Evolutionary conservation across 2,113 vertebrate species (phyloP).

Genomic region (Circaetus gallicus): DNA sequence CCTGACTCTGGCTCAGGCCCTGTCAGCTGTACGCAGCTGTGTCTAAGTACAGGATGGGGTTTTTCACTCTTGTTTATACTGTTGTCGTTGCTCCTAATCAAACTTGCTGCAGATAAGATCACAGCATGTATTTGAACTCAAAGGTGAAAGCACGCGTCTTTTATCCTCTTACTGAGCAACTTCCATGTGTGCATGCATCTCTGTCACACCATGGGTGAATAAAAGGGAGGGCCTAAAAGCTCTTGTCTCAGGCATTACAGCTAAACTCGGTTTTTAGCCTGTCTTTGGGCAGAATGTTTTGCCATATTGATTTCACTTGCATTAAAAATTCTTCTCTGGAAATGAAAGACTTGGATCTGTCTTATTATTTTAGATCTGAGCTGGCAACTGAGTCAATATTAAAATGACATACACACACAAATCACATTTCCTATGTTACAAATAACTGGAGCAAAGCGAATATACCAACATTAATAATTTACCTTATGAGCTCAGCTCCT

Average conservation of each 20-base stretch:
- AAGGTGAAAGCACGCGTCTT: background rate
- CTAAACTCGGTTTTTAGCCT: background rate
- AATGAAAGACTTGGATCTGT: background rate
- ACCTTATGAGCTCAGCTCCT: conserved; percentile 7
- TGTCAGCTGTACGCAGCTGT: background rate
- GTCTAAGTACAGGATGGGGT: background rate
- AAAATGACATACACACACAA: background rate
- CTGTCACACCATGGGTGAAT: background rate
- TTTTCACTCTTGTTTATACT: background rate
- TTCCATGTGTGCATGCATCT: background rate
- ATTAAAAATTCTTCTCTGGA: conserved; percentile 9
- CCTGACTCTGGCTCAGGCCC: background rate
- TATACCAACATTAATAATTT: conserved; percentile 49
- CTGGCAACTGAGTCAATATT: conserved; percentile 15
- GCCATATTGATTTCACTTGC: background rate
- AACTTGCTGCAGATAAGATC: conserved; percentile 17
- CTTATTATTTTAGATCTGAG: conserved; percentile 28
- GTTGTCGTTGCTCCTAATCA: background rate
- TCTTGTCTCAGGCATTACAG: background rate
- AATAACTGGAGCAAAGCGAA: conserved; percentile 12
- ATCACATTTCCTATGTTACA: conserved; percentile 28
- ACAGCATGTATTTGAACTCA: background rate
- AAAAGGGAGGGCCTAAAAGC: background rate
- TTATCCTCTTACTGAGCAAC: background rate
- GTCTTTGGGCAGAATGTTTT: background rate